Conservation (phyloP, 1,140 invertebrate genomes). For the Drosophila repletoides region DNA sequence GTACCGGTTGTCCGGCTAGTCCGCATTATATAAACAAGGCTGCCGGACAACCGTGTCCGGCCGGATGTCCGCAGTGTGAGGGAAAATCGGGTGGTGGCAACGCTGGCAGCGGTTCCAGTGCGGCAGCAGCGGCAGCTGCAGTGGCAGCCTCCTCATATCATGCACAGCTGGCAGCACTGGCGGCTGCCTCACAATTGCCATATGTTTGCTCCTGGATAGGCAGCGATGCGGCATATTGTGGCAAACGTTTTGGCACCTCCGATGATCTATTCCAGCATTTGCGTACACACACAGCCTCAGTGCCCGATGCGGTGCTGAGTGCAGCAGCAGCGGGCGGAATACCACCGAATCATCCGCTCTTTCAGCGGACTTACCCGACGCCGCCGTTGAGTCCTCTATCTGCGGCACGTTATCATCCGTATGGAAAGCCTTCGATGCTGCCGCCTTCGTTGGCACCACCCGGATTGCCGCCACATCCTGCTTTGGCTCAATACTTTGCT, state of each 20-base stretch:
- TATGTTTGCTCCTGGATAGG: slow-evolving; percentile 97
- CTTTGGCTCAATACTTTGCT: slow-evolving; percentile 90
- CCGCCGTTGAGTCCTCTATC: slow-evolving; percentile 92
- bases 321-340: slow-evolving; percentile 82
- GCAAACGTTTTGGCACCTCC: slow-evolving; percentile 93
- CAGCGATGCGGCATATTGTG: slow-evolving; percentile 93
- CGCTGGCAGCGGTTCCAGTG: slow-evolving; percentile 33
- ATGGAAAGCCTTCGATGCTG: slow-evolving; percentile 89
- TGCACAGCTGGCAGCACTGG: slow-evolving; percentile 88
- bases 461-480: slow-evolving; percentile 86
- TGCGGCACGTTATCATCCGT: slow-evolving; percentile 92
- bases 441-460: slow-evolving; percentile 80
- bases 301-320: slow-evolving; percentile 84
- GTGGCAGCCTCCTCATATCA: slow-evolving; percentile 88
- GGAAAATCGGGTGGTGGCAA: slow-evolving; percentile 42
- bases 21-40: slow-evolving; percentile 88
- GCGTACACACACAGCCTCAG: slow-evolving; percentile 90
- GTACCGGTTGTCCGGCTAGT: slow-evolving; percentile 93
- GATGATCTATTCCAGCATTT: slow-evolving; percentile 96
- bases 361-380: slow-evolving; percentile 92
- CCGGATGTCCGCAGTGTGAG: slow-evolving; percentile 94
- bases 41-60: slow-evolving; percentile 88
- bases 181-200: slow-evolving; percentile 89
- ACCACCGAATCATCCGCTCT: slow-evolving; percentile 86
- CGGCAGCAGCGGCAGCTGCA: slow-evolving; percentile 62